Percentiles rank a stretch among this genome's conserved stretches.
These are phyloP conservation scores for Bucorvus abyssinicus DNA, from an alignment of 2,797 vertebrate species.

Conservation along the genomic window DNA sequence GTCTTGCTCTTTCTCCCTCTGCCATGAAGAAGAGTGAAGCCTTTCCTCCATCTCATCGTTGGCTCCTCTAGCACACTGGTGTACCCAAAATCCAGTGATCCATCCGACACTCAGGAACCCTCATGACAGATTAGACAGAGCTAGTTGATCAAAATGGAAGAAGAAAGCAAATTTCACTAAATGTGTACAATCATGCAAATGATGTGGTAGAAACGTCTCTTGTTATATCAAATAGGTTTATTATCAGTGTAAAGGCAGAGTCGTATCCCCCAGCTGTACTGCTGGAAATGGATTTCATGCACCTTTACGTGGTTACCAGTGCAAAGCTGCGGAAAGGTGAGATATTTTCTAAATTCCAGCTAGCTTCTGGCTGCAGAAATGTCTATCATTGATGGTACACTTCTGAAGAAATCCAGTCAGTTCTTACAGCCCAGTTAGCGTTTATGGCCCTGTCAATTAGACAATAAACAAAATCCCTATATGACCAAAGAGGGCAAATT, in stretches of 20 bases:
- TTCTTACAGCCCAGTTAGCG: not conserved
- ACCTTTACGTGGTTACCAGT: not conserved
- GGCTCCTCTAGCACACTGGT: not conserved
- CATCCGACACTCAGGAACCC: not conserved
- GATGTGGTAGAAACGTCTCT: not conserved
- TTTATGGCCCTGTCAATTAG: not conserved
- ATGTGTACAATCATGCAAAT: not conserved
- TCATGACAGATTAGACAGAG: not conserved
- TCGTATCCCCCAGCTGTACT: not conserved
- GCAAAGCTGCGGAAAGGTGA: not conserved
- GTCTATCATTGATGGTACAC: not conserved
- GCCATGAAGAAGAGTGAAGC: not conserved
- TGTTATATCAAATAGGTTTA: not conserved
- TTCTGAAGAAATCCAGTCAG: not conserved
- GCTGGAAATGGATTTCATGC: not conserved
- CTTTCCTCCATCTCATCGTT: not conserved
- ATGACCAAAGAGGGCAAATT: not conserved
- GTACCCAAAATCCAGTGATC: not conserved
- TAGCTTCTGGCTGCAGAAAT: not conserved
- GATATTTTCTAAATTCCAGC: not conserved
- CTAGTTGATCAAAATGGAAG: not conserved
- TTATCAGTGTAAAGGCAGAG: not conserved
- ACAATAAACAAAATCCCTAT: conserved; percentile 13
- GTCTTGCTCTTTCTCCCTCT: not conserved
- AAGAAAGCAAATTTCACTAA: not conserved